These are phyloP conservation scores for Coranthus polyacanthus DNA, from an alignment of 2,797 vertebrate genomes.

Conservation along the genomic window DNA sequence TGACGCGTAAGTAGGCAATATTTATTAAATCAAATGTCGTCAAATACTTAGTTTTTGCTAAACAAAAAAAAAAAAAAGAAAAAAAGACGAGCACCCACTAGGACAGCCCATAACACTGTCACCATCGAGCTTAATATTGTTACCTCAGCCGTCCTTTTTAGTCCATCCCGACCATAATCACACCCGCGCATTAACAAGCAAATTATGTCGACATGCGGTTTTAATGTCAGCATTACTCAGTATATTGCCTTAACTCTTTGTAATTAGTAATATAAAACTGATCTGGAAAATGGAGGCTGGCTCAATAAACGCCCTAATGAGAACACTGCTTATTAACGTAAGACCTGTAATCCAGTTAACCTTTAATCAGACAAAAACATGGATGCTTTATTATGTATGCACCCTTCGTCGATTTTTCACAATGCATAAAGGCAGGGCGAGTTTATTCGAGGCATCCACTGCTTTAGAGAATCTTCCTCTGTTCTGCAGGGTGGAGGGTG, in stretches of 20 bases:
- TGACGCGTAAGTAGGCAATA: conserved; percentile 70
- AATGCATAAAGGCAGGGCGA: conserved; percentile 73
- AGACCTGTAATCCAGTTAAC: conserved; percentile 71
- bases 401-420: conserved; percentile 64
- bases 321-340: conserved; percentile 64
- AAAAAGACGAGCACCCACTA: neutral
- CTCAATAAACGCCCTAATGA: conserved; percentile 61
- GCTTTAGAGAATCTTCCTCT: conserved; percentile 66
- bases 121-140: conserved; percentile 37
- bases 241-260: conserved; percentile 34
- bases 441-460: conserved; percentile 68
- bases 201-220: conserved; percentile 42
- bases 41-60: too few relatives aligned
- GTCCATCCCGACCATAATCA: conserved; percentile 27
- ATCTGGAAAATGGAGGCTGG: conserved; percentile 51
- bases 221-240: conserved; percentile 6
- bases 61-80: too few relatives aligned
- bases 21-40: conserved; percentile 5
- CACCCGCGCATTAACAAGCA: conserved; percentile 20
- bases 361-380: conserved; percentile 71
- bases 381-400: conserved; percentile 60
- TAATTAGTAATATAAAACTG: conserved; percentile 44
- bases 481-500: conserved; percentile 91
- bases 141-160: conserved; percentile 18
- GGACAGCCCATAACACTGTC: neutral